Base-by-base conservation (phyloP, 2,797 vertebrate species). In the Emydoidea blandingii region DNA sequence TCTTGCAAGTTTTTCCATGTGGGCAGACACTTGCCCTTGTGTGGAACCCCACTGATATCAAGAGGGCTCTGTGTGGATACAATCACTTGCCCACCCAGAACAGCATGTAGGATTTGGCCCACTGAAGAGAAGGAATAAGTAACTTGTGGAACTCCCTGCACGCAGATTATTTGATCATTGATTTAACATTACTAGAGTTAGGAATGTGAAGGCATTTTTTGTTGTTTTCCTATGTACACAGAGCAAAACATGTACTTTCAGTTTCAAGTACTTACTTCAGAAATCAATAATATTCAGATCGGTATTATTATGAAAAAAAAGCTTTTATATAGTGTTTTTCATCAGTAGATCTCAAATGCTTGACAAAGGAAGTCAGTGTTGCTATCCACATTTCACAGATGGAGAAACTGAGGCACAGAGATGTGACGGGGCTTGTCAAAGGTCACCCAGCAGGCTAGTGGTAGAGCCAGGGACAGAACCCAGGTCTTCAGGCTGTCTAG, bases 1-100 rank as follows among this genome's bases (percentile, higher is more conserved):
- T 88, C 93, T 47, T 2, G 2, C 81, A 92, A 87, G 12, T 68
- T 96, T 96, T 29, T 94, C 34, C 49, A 50, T 89, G 79, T 11
- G 65, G 89, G 54, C 65, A 93, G 76, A 91, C 5, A 3, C 37
- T 18, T 72, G 65, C 4, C n/a, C 65, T 19, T 37, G n/a, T 15
- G 19, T 72, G 65, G n/a, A 72, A n/a, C 10, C 65, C 18, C n/a
- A 52, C 76, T 91, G 15, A 19, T 52, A 54, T 94, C 81, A 86
- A 6, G 29, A 41, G 41, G 29, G 4, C 81, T 56, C 44, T 88
- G 79, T 89, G 50, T 25, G 18, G 8, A 59, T 76, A 87, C 8
- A 90, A 89, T 19, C 72, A 74, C 41, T 41, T 21, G 8, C 12
- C 41, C 41, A 47, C 7, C 3, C 11, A 76, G 12, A 29, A 41